These are phyloP conservation scores for Gerris buenoi DNA, from an alignment of 1,140 invertebrate genomes.

Conservation along the genomic window DNA sequence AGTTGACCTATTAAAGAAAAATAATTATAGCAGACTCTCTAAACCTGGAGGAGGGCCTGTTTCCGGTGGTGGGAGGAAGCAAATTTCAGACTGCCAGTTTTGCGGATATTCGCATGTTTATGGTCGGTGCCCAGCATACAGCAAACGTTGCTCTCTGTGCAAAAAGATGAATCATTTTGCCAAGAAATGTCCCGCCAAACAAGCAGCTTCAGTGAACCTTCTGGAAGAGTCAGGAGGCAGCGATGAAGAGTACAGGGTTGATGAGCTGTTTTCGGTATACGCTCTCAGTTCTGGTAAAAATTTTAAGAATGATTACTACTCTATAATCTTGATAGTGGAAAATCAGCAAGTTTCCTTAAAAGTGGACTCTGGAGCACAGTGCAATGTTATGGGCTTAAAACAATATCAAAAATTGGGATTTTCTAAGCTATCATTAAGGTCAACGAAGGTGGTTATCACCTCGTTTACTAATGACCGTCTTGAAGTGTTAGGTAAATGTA, in stretches of 20 bases:
- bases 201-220: neutral
- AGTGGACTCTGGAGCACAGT: neutral
- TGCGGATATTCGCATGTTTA: conserved; percentile 7
- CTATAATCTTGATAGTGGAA: neutral
- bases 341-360: neutral
- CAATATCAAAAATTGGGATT: neutral
- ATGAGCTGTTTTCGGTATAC: conserved; percentile 1
- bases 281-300: neutral
- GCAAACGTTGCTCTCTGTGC: conserved; percentile 5
- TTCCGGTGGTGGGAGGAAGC: neutral
- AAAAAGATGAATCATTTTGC: conserved; percentile 10
- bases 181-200: neutral
- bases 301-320: neutral
- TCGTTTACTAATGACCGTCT: conserved; percentile 1
- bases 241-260: neutral
- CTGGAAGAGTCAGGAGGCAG: neutral
- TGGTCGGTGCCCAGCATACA: conserved; percentile 4
- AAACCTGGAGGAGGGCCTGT: neutral
- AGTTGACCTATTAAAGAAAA: no score
- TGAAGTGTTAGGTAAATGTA: neutral
- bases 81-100: conserved; percentile 5
- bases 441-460: neutral
- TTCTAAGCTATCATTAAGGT: neutral
- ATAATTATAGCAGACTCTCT: no score
- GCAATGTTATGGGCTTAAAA: neutral